phyloP scores from a whole-genome alignment of 2,113 vertebrate species.

The Caracal caracal region DNA sequence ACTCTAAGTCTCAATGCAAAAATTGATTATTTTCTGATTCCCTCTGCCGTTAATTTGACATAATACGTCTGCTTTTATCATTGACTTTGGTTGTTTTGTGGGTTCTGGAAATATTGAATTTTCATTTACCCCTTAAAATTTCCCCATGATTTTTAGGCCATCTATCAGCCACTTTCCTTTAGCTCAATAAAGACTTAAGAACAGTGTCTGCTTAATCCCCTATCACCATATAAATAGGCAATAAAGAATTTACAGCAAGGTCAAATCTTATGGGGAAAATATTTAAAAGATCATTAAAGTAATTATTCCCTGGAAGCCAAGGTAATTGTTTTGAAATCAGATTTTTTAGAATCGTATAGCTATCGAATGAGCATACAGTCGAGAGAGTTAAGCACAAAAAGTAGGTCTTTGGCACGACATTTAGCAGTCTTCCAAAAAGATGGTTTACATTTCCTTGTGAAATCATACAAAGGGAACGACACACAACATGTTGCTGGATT shows the following conservation, averaged over 20 bases:
- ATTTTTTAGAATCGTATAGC: constrained; percentile 49
- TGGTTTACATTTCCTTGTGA: constrained; percentile 38
- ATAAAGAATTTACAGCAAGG: constrained; percentile 76
- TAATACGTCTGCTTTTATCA: constrained; percentile 54
- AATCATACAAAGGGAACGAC: background rate
- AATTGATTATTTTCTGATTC: background rate
- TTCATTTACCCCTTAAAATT: background rate
- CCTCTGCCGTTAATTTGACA: constrained; percentile 1
- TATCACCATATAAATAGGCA: constrained; percentile 72
- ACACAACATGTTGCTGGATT: background rate
- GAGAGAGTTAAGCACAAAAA: constrained; percentile 45
- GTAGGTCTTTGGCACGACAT: background rate
- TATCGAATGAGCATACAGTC: constrained; percentile 13
- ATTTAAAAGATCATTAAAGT: constrained; percentile 77
- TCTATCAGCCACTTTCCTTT: constrained; percentile 51
- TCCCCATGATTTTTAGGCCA: constrained; percentile 40
- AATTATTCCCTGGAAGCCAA: constrained; percentile 70
- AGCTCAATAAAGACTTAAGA: constrained; percentile 61
- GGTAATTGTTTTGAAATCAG: constrained; percentile 72
- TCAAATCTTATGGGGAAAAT: constrained; percentile 67
- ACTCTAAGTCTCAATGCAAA: background rate
- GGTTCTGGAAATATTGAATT: background rate
- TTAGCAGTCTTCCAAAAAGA: constrained; percentile 40
- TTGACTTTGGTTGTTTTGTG: constrained; percentile 46
- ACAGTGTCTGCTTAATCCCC: constrained; percentile 70